A percentile compares a stretch with the other conserved stretches of the same genome.
These are phyloP conservation scores for Cephus nigrinus DNA, from an alignment of 2,888 invertebrate genomes.

Conservation along the genomic window DNA sequence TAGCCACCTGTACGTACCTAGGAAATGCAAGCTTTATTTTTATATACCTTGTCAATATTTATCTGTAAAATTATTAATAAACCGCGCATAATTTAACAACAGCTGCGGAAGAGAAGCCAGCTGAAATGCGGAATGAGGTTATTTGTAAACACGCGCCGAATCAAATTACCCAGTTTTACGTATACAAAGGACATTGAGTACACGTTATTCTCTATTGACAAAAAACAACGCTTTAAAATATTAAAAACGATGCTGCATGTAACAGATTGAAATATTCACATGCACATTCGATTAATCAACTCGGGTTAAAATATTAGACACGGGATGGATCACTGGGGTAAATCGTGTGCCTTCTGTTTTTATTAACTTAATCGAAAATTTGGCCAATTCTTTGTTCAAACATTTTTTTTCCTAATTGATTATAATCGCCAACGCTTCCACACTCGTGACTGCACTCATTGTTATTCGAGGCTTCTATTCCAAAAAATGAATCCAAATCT, in stretches of 20 bases:
- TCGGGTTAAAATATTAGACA: neutral
- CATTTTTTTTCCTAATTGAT: neutral
- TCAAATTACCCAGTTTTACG: neutral
- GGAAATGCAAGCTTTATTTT: neutral
- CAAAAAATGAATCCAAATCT: neutral
- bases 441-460: neutral
- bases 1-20: neutral
- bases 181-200: neutral
- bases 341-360: neutral
- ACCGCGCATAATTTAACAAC: neutral
- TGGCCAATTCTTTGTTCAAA: neutral
- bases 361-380: neutral
- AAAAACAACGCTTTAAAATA: neutral
- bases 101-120: neutral
- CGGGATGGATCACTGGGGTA: neutral
- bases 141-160: neutral
- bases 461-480: neutral
- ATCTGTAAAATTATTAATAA: slow-evolving; percentile 7
- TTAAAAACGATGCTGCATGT: neutral
- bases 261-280: neutral
- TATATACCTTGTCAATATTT: neutral
- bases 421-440: neutral
- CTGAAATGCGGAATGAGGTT: neutral
- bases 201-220: neutral
- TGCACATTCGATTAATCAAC: neutral